Percentiles rank a stretch among this genome's conserved stretches.
Evolutionary conservation across 2,797 vertebrate genomes (phyloP).

Genomic region (Xenopus petersii): DNA sequence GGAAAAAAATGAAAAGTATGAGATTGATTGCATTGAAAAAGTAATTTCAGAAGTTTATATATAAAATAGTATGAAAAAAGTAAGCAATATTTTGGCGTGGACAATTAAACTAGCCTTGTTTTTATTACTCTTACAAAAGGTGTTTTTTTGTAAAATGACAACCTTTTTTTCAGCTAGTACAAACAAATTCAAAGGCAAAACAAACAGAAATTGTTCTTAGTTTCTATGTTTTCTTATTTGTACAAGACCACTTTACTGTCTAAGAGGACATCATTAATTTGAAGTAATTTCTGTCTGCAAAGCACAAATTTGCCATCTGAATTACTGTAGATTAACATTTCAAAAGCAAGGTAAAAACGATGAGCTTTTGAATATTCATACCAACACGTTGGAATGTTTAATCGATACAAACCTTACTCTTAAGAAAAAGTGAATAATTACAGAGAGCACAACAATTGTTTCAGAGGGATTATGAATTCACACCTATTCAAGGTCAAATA

Average conservation of each 20-base stretch:
- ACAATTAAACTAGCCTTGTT: constrained; percentile 23
- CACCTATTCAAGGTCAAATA: constrained; percentile 1
- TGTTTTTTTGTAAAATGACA: constrained; percentile 10
- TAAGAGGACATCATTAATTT: constrained; percentile 53
- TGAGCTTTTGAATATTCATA: constrained; percentile 20
- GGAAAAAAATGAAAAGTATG: constrained; percentile 19
- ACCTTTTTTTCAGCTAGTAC: constrained; percentile 25
- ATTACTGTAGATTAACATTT: constrained; percentile 49
- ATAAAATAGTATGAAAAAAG: constrained; percentile 20
- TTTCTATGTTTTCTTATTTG: constrained; percentile 25
- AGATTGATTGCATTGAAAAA: constrained; percentile 30
- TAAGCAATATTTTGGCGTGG: constrained; percentile 35
- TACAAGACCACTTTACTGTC: not conserved
- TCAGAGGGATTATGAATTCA: constrained; percentile 18
- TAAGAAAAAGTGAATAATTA: constrained; percentile 25
- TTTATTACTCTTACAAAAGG: constrained; percentile 20
- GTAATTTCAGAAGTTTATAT: constrained; percentile 14
- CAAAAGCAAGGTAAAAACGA: constrained; percentile 37
- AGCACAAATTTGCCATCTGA: constrained; percentile 40
- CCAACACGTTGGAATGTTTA: constrained; percentile 9
- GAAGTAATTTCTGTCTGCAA: constrained; percentile 50
- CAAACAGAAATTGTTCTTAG: not conserved
- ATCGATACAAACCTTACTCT: constrained; percentile 47
- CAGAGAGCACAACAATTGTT: constrained; percentile 10
- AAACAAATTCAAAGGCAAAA: constrained; percentile 5